These are phyloP conservation scores for Ceratosolen solmsi DNA, from an alignment of 1,140 invertebrate species.

Conservation along the genomic window DNA sequence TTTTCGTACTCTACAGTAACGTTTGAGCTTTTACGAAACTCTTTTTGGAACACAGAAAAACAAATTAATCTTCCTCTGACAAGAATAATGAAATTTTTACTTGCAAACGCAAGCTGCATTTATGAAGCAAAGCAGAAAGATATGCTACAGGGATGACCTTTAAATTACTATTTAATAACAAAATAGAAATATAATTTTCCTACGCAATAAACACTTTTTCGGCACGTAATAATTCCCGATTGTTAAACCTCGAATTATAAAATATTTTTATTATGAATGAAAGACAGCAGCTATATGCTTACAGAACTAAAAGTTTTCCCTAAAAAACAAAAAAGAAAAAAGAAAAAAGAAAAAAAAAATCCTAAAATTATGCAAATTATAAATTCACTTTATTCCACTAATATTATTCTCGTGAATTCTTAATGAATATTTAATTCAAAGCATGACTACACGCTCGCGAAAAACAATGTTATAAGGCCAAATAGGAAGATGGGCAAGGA, in stretches of 20 bases:
- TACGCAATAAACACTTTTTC: background rate
- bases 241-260: too few relatives aligned
- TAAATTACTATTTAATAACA: background rate
- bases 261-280: too few relatives aligned
- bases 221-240: too few relatives aligned
- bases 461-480: background rate
- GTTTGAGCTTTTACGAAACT: conserved; percentile 1
- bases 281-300: too few relatives aligned
- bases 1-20: background rate
- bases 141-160: background rate
- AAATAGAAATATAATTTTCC: background rate
- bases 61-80: conserved; percentile 19
- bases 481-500: background rate
- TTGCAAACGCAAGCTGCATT: conserved; percentile 26
- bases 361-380: background rate
- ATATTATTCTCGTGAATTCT: background rate
- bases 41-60: conserved; percentile 23
- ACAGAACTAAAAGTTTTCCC: background rate
- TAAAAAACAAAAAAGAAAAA: too few relatives aligned
- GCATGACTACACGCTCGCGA: background rate
- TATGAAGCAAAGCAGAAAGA: conserved; percentile 33
- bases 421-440: background rate
- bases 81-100: conserved; percentile 43
- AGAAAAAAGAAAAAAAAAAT: too few relatives aligned
- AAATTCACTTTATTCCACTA: background rate